Evolutionary conservation across 2,113 vertebrate genomes (phyloP).

Genomic region (Hippotragus niger): DNA sequence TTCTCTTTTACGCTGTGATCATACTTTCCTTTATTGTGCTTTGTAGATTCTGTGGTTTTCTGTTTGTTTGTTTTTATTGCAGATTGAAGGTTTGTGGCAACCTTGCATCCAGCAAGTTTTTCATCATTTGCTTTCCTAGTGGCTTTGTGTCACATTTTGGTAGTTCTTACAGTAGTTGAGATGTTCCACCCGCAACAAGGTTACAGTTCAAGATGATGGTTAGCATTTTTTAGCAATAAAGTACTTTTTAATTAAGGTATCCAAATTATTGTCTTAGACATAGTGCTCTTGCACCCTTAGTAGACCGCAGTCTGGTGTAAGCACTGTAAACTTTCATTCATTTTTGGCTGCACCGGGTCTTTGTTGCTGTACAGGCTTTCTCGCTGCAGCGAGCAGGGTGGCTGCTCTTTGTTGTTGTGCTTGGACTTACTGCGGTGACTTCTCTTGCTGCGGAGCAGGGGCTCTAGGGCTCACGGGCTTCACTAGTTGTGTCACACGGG

Average conservation of each 20-base stretch:
- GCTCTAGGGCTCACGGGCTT: neutral
- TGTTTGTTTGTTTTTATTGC: neutral
- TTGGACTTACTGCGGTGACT: accelerated
- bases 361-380: neutral
- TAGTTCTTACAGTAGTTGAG: neutral
- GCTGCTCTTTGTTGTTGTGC: neutral
- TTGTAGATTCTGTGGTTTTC: neutral
- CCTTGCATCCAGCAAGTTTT: neutral
- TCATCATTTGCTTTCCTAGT: neutral
- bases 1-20: neutral
- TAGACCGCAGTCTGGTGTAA: accelerated
- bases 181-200: neutral
- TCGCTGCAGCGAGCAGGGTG: neutral
- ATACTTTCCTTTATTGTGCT: neutral
- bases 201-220: neutral
- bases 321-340: neutral
- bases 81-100: neutral
- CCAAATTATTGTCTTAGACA: neutral
- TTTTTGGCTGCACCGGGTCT: neutral
- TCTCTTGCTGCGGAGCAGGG: neutral
- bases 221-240: neutral
- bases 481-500: no score
- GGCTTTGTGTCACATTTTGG: neutral
- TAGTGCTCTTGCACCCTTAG: accelerated
- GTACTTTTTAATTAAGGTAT: neutral